These are phyloP conservation scores for Labrus mixtus DNA, from an alignment of 2,113 vertebrate species.

Conservation along the genomic window DNA sequence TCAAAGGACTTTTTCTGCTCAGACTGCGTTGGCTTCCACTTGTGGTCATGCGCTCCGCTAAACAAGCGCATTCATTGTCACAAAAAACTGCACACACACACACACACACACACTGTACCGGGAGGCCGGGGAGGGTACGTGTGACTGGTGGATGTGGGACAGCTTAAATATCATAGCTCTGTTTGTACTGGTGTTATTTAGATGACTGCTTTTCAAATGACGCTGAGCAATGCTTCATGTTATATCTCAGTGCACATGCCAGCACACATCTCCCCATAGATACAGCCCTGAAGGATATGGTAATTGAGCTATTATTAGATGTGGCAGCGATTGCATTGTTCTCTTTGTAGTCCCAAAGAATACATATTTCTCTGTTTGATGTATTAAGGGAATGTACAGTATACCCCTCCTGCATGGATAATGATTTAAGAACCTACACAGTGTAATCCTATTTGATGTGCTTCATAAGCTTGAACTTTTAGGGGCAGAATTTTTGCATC, in stretches of 20 bases:
- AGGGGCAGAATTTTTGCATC: conserved; percentile 46
- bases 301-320: conserved; percentile 77
- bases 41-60: conserved; percentile 51
- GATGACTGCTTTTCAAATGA: conserved; percentile 57
- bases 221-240: conserved; percentile 46
- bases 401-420: conserved; percentile 37
- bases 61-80: conserved; percentile 63
- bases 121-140: conserved; percentile 43
- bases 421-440: conserved; percentile 57
- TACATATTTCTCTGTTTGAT: conserved; percentile 70
- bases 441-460: conserved; percentile 51
- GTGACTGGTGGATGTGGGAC: conserved; percentile 35
- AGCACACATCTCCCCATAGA: conserved; percentile 68
- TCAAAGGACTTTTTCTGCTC: conserved; percentile 44
- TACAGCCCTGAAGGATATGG: conserved; percentile 72
- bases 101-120: conserved; percentile 11
- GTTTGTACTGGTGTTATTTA: conserved; percentile 47
- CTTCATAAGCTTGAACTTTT: conserved; percentile 56
- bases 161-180: conserved; percentile 37
- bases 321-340: conserved; percentile 70
- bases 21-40: conserved; percentile 38
- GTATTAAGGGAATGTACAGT: conserved; percentile 52
- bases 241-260: conserved; percentile 54
- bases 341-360: conserved; percentile 76
- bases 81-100: conserved; percentile 18